Evolutionary conservation across 2,888 invertebrate species (phyloP).

Genomic region (Aricia artaxerxes): DNA sequence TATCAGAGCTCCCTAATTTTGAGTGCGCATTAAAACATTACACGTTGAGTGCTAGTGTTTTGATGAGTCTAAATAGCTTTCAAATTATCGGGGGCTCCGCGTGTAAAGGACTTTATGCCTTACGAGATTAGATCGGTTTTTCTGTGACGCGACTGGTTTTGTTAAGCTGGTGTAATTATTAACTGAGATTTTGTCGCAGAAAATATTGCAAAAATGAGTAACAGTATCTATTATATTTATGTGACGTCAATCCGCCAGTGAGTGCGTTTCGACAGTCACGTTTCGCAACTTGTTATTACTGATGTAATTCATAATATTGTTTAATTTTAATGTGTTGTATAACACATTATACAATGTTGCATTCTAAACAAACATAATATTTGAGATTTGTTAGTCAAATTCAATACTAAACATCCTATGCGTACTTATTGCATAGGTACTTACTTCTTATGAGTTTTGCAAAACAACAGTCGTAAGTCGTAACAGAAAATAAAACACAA

Average conservation of each 20-base stretch:
- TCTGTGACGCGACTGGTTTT: not conserved
- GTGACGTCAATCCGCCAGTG: slow-evolving; percentile 3
- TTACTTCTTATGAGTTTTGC: not conserved
- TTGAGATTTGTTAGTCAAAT: not conserved
- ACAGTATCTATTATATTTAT: slow-evolving; percentile 3
- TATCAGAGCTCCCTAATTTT: slow-evolving; percentile 79
- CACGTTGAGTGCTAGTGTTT: slow-evolving; percentile 47
- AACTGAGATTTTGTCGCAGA: slow-evolving; percentile 17
- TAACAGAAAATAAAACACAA: too few relatives aligned
- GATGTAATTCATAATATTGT: slow-evolving; percentile 31
- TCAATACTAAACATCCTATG: not conserved
- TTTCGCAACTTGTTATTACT: slow-evolving; percentile 25
- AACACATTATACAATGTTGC: not conserved
- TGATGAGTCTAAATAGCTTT: slow-evolving; percentile 37
- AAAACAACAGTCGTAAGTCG: not conserved
- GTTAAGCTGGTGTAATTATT: slow-evolving; percentile 12
- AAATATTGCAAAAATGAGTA: not conserved
- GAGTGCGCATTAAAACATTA: slow-evolving; percentile 79
- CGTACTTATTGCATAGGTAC: not conserved
- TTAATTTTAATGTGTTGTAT: slow-evolving; percentile 29
- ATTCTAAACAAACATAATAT: not conserved
- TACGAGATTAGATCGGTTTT: not conserved
- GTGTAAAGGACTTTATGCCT: not conserved
- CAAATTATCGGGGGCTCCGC: not conserved
- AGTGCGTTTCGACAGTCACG: slow-evolving; percentile 27